Evolutionary conservation across 53 echinoderm and acorn worm genomes (phyloP), one percentile per base, ranked within the genome.

Genomic region (Actinopyga echinites): DNA sequence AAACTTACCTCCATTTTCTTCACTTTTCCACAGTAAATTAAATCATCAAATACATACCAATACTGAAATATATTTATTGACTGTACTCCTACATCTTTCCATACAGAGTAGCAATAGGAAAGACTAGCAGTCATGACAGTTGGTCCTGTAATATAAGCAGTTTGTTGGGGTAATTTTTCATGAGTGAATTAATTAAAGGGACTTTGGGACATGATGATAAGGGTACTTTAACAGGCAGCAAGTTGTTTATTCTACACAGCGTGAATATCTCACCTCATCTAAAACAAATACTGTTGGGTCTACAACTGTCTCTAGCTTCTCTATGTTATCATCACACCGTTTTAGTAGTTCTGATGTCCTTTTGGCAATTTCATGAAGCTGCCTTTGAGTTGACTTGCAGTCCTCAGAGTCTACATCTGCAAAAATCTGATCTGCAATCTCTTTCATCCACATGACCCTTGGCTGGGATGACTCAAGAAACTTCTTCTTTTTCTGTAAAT

Each of bases 341-440:
- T 89, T 75, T 4, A 90, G 87, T 13, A 99, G 83, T 37, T 65
- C 43, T 33, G 92, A 87, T 54, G 90, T 91, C 89, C 92, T 95
- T 59, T 91, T 90, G 24, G 93, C 86, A 2, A 99, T 92, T 0
- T 89, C 88, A 32, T 93, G 92, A 36, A 99, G 92, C 33, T 92
- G 94, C 45, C 90, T 87, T 28, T 92, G 83, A 11, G 99, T 99
- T 23, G 90, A 71, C 58, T 83, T 75, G 60, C 99, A 94, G 75
- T 89, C 92, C 7, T 86, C 87, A 0, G 99, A 92, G 56, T 92
- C 94, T 21, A 92, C 94, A 30, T 99, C 93, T 2, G 92, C 85
- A 40, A 99, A 85, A 63, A 95, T 89, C 83, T 99, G 99, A 67
- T 99, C 99, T 9, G 99, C 99, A 8, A 94, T 99, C 78, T 99